These are phyloP conservation scores for Panagrolaimus sp. DNA, from an alignment of 1,140 invertebrate species.

Conservation along the genomic window DNA sequence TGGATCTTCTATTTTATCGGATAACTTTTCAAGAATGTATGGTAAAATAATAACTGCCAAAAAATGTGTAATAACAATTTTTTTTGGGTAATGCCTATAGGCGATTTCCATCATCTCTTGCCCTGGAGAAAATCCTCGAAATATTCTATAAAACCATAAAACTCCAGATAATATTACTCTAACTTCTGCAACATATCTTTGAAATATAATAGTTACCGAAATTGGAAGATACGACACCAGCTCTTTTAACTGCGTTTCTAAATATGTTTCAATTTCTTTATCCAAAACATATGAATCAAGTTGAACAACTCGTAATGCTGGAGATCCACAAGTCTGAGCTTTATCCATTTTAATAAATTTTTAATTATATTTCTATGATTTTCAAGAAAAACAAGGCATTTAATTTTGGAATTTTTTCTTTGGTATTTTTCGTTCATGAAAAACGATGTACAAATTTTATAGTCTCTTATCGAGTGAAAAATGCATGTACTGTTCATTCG, in stretches of 20 bases:
- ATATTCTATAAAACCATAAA: constrained; percentile 11
- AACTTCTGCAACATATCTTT: constrained; percentile 1
- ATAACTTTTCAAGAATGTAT: neutral
- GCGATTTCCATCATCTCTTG: constrained; percentile 13
- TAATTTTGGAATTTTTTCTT: no score
- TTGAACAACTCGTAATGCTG: constrained; percentile 6
- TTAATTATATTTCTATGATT: no score
- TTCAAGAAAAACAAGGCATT: no score
- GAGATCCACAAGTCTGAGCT: neutral
- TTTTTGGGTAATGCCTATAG: neutral
- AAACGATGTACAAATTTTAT: no score
- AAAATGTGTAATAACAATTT: constrained; percentile 1
- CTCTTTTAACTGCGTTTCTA: neutral
- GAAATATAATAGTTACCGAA: neutral
- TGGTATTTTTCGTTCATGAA: no score
- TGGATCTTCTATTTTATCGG: neutral
- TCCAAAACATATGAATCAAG: constrained; percentile 6
- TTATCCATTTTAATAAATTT: no score
- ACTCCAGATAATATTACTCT: neutral
- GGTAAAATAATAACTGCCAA: neutral
- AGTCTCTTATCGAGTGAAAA: no score
- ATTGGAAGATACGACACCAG: neutral
- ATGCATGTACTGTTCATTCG: no score
- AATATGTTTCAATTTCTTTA: constrained; percentile 9
- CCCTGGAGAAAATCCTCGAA: neutral